Evolutionary conservation across 2,797 vertebrate species (phyloP).

Genomic region (Neostethus bicornis): DNA sequence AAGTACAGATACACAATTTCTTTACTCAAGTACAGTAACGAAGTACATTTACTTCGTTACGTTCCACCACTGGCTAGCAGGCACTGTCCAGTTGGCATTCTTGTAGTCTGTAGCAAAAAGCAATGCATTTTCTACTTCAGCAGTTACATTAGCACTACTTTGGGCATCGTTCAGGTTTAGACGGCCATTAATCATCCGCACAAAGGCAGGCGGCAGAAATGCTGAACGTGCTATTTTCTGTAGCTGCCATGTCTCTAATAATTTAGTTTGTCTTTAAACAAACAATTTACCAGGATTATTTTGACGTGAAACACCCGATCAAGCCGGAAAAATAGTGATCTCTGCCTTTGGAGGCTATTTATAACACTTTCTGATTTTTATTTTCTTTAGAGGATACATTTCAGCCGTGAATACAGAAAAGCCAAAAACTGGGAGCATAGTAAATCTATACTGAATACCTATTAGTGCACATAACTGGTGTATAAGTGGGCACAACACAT

Average conservation of each 20-base stretch:
- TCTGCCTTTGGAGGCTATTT: too few relatives aligned
- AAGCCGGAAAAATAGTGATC: neutral
- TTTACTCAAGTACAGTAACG: too few relatives aligned
- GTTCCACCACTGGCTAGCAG: too few relatives aligned
- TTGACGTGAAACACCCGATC: neutral
- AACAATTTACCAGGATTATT: neutral
- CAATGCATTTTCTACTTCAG: constrained; percentile 2
- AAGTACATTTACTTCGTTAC: too few relatives aligned
- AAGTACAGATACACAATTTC: too few relatives aligned
- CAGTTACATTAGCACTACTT: neutral
- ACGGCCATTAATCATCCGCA: neutral
- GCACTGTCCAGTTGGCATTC: neutral
- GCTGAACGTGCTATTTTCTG: neutral
- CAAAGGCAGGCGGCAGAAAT: constrained; percentile 10
- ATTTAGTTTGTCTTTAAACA: neutral
- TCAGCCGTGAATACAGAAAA: neutral
- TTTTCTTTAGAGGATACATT: neutral
- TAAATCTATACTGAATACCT: too few relatives aligned
- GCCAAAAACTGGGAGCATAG: too few relatives aligned
- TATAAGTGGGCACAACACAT: too few relatives aligned
- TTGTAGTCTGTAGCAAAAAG: neutral
- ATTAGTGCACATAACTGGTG: too few relatives aligned
- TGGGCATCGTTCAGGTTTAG: neutral
- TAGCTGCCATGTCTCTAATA: neutral
- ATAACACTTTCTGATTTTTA: neutral